Evolutionary conservation across 2,113 vertebrate species (phyloP), one percentile per base, ranked within the genome.

Genomic region (Euleptes europaea): DNA sequence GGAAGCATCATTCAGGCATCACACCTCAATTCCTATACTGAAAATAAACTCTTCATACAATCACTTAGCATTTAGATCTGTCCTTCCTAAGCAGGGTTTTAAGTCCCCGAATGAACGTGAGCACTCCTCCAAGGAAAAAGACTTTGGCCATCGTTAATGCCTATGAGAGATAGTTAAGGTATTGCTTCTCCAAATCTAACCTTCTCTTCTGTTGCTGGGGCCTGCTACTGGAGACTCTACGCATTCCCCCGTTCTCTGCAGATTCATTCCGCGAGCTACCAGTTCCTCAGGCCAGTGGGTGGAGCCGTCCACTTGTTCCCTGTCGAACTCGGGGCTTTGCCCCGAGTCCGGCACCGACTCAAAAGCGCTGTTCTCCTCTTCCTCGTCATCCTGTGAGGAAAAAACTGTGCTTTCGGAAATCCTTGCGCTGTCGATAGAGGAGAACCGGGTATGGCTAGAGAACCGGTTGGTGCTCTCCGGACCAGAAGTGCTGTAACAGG

Each of bases 381-480:
- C 98, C 0, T 99, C 98, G 42, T 99, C 98, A 47, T 99, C 98
- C 90, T 99, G 98, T 0, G 98, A 99, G 91, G 98, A 99, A 91
- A 99, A 99, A 77, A 98, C 98, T 0, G 98, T 99, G 96, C 98
- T 99, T 93, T 99, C 98, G 0, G 98, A 99, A 82, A 99, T 97
- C 77, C 98, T 97, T 93, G 98, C 98, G 67, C 98, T 99, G 95
- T 99, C 98, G 82, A 99, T 96, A 0, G 99, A 99, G 75, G 99
- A 99, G 89, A 99, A 98, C 82, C 98, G 97, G 0, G 98, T 98
- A 74, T 99, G 98, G 93, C 98, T 98, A 94, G 98, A 97, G 93
- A 98, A 96, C 77, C 97, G 97, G 80, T 96, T 96, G 92, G 96
- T 95, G 75, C 97, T 97, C 65, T 97, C 97, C 0, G 98, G 97